Evolutionary conservation across 2,797 vertebrate genomes (phyloP).

Genomic region (Pterois miles): DNA sequence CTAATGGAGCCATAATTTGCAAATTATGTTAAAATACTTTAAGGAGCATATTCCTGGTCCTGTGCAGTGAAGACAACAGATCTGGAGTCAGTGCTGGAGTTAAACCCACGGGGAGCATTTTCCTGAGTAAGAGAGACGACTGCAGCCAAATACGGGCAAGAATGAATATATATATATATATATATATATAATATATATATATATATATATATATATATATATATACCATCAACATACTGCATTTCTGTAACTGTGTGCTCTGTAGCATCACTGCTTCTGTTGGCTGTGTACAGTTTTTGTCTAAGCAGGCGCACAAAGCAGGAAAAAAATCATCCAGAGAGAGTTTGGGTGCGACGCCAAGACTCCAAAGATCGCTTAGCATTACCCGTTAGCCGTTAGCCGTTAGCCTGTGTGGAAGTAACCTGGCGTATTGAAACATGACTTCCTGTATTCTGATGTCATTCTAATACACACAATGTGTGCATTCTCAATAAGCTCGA

Average conservation of each 20-base stretch:
- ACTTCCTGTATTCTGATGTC: not conserved
- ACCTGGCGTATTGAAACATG: not conserved
- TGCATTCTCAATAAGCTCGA: not conserved
- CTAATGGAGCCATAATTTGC: too few relatives aligned
- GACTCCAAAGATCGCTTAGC: conserved; percentile 36
- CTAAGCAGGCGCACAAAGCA: conserved; percentile 32
- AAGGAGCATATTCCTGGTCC: too few relatives aligned
- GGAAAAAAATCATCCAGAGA: conserved; percentile 53
- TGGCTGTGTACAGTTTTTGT: conserved; percentile 40
- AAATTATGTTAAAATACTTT: too few relatives aligned
- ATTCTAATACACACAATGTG: not conserved
- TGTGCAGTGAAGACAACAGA: too few relatives aligned
- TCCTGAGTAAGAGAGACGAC: conserved; percentile 33
- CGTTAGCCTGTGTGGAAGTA: not conserved
- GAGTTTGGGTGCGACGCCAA: conserved; percentile 34
- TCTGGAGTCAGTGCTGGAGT: not conserved
- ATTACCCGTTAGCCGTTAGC: conserved; percentile 21
- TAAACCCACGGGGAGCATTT: conserved; percentile 28
- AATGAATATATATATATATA: conserved; percentile 12
- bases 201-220: not conserved
- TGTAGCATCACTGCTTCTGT: conserved; percentile 30
- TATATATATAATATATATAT: too few relatives aligned
- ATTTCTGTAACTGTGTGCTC: conserved; percentile 41
- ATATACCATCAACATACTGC: conserved; percentile 42
- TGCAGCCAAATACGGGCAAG: conserved; percentile 39